Evolutionary conservation across 2,113 vertebrate genomes (phyloP).

Genomic region (Speoplatyrhinus poulsoni): DNA sequence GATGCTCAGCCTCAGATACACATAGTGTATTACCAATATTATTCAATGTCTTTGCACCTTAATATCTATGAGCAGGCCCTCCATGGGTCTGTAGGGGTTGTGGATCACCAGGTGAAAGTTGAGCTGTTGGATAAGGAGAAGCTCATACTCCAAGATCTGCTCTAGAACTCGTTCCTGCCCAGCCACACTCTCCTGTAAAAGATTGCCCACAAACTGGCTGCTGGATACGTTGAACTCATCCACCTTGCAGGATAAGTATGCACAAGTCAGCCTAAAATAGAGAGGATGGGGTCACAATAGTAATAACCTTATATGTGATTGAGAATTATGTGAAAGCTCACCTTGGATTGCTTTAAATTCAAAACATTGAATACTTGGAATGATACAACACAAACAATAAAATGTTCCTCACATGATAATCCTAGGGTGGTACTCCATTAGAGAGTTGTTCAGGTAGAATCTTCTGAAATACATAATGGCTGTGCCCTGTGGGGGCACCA

Average conservation of each 20-base stretch:
- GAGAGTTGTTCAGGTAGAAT: slow-evolving; percentile 95
- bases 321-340: no score
- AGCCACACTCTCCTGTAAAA: slow-evolving; percentile 82
- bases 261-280: slow-evolving; percentile 86
- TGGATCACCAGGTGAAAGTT: slow-evolving; percentile 97
- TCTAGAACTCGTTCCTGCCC: slow-evolving; percentile 88
- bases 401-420: slow-evolving; percentile 91
- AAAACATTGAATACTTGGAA: neutral
- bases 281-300: neutral
- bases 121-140: slow-evolving; percentile 93
- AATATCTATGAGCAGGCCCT: slow-evolving; percentile 93
- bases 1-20: no score
- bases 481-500: slow-evolving; percentile 80
- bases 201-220: slow-evolving; percentile 91
- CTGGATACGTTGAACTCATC: slow-evolving; percentile 98
- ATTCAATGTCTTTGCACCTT: slow-evolving; percentile 76
- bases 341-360: slow-evolving; percentile 1
- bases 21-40: no score
- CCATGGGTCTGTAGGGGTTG: slow-evolving; percentile 93
- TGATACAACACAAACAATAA: neutral
- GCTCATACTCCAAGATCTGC: slow-evolving; percentile 93
- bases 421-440: slow-evolving; percentile 95
- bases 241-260: slow-evolving; percentile 94
- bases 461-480: slow-evolving; percentile 95
- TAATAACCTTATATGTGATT: no score